Evolutionary conservation across 2,888 invertebrate species (phyloP).

Genomic region (Meliscaeva auricollis): DNA sequence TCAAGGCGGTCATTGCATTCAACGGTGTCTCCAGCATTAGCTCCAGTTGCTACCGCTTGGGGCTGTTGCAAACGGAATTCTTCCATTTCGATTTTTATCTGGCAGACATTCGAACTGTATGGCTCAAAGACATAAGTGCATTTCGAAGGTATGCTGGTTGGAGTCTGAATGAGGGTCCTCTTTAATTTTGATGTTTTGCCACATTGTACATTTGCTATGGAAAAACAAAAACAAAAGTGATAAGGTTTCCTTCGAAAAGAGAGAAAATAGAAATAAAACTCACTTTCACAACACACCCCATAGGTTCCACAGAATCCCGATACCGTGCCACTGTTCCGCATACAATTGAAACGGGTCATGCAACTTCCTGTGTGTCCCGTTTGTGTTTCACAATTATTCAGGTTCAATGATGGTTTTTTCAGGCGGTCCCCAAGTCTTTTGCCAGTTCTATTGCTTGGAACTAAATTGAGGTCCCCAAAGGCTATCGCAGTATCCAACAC

Average conservation of each 20-base stretch:
- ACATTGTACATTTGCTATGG: constrained; percentile 81
- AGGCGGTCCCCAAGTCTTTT: constrained; percentile 20
- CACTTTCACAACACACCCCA: constrained; percentile 83
- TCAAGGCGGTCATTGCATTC: constrained; percentile 80
- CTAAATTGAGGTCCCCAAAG: constrained; percentile 7
- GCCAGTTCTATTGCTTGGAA: constrained; percentile 35
- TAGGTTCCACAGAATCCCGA: constrained; percentile 82
- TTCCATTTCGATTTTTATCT: constrained; percentile 81
- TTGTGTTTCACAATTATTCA: constrained; percentile 80
- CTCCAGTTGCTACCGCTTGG: background rate
- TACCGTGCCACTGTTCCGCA: constrained; percentile 80
- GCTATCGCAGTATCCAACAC: background rate
- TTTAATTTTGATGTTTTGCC: constrained; percentile 80
- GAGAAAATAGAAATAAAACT: too few species aligned
- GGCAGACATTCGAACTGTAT: constrained; percentile 81
- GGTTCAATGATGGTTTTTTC: constrained; percentile 10
- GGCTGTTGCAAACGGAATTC: constrained; percentile 80
- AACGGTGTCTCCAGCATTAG: constrained; percentile 63
- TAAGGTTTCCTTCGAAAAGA: too few species aligned
- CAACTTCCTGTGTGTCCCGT: constrained; percentile 81
- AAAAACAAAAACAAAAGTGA: too few species aligned
- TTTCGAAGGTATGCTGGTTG: constrained; percentile 74
- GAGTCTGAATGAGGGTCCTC: constrained; percentile 81
- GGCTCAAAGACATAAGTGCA: constrained; percentile 82
- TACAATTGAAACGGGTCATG: constrained; percentile 82